phyloP scores from a whole-genome alignment of 2,888 invertebrate species.

The Cheilosia scutellata region DNA sequence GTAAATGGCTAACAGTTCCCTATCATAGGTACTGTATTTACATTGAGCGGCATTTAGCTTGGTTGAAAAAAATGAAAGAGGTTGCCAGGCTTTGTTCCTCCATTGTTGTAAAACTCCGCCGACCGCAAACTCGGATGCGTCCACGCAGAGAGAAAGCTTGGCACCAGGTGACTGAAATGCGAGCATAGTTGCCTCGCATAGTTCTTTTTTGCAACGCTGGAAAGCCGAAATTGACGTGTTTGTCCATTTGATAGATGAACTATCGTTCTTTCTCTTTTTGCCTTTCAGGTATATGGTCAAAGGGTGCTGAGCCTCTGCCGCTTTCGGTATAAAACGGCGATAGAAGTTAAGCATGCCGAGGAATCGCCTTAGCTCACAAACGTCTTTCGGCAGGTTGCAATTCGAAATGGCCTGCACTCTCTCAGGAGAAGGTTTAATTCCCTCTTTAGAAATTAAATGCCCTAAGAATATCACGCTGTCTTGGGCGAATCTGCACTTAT shows the following conservation, averaged over 20 bases:
- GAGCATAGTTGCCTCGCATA: neutral
- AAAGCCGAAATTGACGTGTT: neutral
- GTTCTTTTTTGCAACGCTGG: neutral
- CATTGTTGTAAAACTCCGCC: neutral
- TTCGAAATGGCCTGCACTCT: conserved; percentile 53
- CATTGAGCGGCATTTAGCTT: conserved; percentile 37
- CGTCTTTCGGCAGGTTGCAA: conserved; percentile 43
- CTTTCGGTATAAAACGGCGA: conserved; percentile 15
- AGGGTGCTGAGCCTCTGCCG: neutral
- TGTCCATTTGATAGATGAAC: neutral
- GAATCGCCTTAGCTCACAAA: conserved; percentile 63
- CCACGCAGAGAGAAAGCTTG: conserved; percentile 6
- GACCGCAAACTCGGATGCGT: neutral
- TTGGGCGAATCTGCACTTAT: conserved; percentile 56
- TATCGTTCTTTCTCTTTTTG: neutral
- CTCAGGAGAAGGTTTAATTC: conserved; percentile 60
- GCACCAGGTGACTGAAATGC: neutral
- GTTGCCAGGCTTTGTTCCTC: conserved; percentile 14
- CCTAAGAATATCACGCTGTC: conserved; percentile 40
- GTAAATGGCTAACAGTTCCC: too few relatives aligned
- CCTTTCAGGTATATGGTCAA: neutral
- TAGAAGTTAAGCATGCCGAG: conserved; percentile 73
- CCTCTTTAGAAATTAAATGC: conserved; percentile 47
- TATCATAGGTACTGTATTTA: too few relatives aligned
- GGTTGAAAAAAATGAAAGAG: conserved; percentile 77